These are phyloP conservation scores for Picus viridis DNA, from an alignment of 2,797 vertebrate genomes.

Conservation along the genomic window DNA sequence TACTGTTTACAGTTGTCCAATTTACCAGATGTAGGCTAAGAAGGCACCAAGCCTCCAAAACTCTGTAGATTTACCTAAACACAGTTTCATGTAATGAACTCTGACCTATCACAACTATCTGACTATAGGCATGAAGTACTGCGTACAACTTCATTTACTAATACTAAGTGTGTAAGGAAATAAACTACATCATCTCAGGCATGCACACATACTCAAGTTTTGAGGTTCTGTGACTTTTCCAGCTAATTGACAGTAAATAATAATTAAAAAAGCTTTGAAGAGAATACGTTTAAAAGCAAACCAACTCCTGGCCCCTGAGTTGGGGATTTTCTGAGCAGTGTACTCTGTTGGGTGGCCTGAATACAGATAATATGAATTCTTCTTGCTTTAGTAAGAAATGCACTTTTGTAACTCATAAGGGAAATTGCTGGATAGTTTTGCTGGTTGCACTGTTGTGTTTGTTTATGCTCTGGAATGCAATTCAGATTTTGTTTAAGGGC, in stretches of 20 bases:
- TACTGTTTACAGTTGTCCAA: background rate
- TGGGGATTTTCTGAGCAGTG: slow-evolving; percentile 32
- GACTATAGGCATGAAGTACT: background rate
- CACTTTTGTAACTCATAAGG: background rate
- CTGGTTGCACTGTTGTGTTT: slow-evolving; percentile 3
- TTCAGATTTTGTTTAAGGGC: background rate
- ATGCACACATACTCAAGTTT: background rate
- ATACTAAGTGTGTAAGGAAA: background rate
- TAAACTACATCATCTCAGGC: background rate
- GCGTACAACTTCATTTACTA: background rate
- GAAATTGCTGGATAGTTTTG: slow-evolving; percentile 27
- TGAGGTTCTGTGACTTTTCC: background rate
- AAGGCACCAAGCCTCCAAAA: background rate
- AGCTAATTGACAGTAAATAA: background rate
- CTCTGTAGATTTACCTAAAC: background rate
- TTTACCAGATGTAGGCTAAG: background rate
- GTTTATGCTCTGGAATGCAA: slow-evolving; percentile 49
- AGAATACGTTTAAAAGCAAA: background rate
- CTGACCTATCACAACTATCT: background rate
- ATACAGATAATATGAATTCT: slow-evolving; percentile 14
- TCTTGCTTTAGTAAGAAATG: background rate
- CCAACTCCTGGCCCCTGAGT: background rate
- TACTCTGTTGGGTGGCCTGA: background rate
- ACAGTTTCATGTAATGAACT: background rate
- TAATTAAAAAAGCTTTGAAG: background rate